Percentiles rank a stretch among this genome's conserved stretches.
phyloP scores from a whole-genome alignment of 92 coral and sea anemone genomes.

The Muricea muricata region DNA sequence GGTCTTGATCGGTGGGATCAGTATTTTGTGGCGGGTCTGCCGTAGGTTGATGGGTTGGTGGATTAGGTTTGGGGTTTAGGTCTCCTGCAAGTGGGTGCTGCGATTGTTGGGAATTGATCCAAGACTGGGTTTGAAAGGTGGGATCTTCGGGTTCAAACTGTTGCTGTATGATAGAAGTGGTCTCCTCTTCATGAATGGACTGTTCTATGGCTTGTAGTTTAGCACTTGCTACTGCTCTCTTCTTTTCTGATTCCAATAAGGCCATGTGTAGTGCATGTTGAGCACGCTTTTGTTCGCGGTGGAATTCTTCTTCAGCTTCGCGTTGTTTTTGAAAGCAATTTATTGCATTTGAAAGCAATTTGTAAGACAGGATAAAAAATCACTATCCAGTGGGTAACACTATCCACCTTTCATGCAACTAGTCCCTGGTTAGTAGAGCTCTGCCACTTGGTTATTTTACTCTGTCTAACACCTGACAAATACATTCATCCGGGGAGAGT shows the following conservation, averaged over 20 bases:
- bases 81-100: not conserved
- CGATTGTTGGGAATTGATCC: conserved; percentile 7
- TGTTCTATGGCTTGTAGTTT: conserved; percentile 52
- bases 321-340: too few species aligned
- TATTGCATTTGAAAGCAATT: too few species aligned
- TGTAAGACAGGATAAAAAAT: too few species aligned
- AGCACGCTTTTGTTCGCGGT: conserved; percentile 32
- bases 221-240: conserved; percentile 50
- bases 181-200: conserved; percentile 42
- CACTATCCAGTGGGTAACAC: too few species aligned
- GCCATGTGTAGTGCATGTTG: conserved; percentile 51
- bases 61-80: not conserved
- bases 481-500: too few species aligned
- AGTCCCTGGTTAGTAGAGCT: too few species aligned
- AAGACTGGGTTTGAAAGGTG: not conserved
- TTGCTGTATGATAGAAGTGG: too few species aligned
- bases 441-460: too few species aligned
- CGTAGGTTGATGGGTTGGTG: too few species aligned
- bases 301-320: conserved; percentile 62
- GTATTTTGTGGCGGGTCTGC: not conserved
- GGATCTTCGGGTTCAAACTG: conserved; percentile 1
- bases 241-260: conserved; percentile 34
- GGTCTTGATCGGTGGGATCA: not conserved
- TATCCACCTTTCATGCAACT: too few species aligned
- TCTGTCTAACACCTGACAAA: too few species aligned